Evolutionary conservation across 1,140 invertebrate species (phyloP), one percentile per base, ranked within the genome.

Genomic region (Lordiphosa stackelbergi): DNA sequence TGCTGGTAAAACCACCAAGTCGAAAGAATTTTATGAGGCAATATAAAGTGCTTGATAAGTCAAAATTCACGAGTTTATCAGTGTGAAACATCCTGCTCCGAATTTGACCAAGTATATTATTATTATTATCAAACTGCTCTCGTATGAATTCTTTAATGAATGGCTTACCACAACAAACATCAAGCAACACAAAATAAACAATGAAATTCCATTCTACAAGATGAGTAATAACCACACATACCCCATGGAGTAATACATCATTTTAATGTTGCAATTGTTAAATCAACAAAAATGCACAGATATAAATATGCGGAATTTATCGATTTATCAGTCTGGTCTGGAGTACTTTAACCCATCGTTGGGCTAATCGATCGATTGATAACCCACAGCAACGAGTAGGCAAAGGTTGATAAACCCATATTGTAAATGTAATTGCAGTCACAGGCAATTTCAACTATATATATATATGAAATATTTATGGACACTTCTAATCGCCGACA

Each of bases 361-460:
- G 60, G 69, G 53, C 64, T 71, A 83, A 83, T 81, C 75, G 77
- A 83, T 81, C 75, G 71, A 81, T 83, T 83, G 75, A 81, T 81
- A 77, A 77, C 72, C 66, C 69, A 73, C 52, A 73, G 22, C 58
- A 69, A 53, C 64, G 47, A 42, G 36, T 31, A 34, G 24, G 36
- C 45, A 48, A 69, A 81, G 77, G 75, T 79, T 79, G 77, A 79
- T 83, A 79, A 79, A 79, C 75, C 49, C 72, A 70, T 60, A 71
- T 64, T 69, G 66, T 69, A 71, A 73, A 73, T 66, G 73, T 73
- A 78, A 79, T 78, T 79, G 73, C 64, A 68, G 54, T 19, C 19
- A 19, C 19, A 19, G 19, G 19, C 19, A 19, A 19, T 19, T 19
- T 19, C 19, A 24, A 24, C 22, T 24, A 5, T 24, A 24, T 24